Conservation (phyloP, 2,888 invertebrate genomes). For the Lydus trimaculatus region DNA sequence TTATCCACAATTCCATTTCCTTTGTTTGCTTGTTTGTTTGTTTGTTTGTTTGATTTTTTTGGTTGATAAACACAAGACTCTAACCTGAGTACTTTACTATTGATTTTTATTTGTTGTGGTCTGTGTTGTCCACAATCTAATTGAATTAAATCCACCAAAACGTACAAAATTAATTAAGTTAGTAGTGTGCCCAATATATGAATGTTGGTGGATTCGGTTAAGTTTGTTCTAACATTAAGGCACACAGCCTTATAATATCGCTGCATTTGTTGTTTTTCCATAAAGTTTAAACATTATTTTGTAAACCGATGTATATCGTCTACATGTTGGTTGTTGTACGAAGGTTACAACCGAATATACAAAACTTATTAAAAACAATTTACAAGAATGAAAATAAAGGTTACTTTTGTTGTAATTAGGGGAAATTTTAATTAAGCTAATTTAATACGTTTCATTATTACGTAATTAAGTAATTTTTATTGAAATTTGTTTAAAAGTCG, state of each 20-base stretch:
- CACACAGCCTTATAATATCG: not conserved
- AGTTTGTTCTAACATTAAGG: not conserved
- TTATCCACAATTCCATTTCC: not conserved
- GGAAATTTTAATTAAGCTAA: not conserved
- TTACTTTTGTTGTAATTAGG: not conserved
- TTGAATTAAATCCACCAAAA: conserved; percentile 1
- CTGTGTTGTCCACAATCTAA: not conserved
- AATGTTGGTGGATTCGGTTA: not conserved
- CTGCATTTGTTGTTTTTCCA: not conserved
- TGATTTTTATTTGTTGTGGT: conserved; percentile 4
- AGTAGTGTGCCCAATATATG: not conserved
- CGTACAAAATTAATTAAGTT: conserved; percentile 5
- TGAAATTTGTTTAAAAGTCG: too few species aligned
- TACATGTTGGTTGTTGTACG: not conserved
- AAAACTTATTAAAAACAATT: not conserved
- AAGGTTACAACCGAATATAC: too few species aligned
- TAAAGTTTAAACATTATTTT: not conserved
- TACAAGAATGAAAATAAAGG: not conserved
- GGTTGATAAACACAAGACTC: not conserved
- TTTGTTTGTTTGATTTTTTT: not conserved
- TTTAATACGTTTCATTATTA: not conserved
- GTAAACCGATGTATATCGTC: not conserved
- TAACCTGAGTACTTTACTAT: not conserved
- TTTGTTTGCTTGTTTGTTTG: too few species aligned
- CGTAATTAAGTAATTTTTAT: not conserved